Evolutionary conservation across 2,113 vertebrate genomes (phyloP).

Genomic region (Heterochromis multidens): DNA sequence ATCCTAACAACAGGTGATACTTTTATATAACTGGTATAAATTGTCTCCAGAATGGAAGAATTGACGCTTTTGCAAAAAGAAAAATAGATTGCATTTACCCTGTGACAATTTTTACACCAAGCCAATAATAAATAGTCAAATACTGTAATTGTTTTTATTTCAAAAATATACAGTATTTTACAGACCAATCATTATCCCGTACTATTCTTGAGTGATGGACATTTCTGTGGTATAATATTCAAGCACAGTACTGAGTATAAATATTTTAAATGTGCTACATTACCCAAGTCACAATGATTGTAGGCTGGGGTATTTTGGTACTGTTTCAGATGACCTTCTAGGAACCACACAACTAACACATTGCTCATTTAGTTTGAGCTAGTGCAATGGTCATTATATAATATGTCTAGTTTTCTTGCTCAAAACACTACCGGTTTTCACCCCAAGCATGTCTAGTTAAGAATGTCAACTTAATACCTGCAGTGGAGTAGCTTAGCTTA

Average conservation of each 20-base stretch:
- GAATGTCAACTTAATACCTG: conserved; percentile 35
- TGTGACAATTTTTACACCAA: too few species aligned
- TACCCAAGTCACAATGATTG: neutral
- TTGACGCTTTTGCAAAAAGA: too few species aligned
- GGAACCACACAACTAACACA: neutral
- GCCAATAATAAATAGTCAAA: too few species aligned
- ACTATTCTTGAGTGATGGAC: too few species aligned
- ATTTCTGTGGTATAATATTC: neutral
- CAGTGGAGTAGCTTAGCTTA: conserved; percentile 17
- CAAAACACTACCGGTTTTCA: neutral
- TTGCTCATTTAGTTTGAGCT: neutral
- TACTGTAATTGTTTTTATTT: too few species aligned
- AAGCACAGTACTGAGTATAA: neutral
- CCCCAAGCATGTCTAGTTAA: neutral
- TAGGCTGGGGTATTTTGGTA: neutral
- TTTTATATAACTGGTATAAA: neutral
- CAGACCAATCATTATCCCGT: neutral
- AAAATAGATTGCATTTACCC: too few species aligned
- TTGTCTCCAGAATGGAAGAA: too few species aligned
- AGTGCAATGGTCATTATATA: neutral
- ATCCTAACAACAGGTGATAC: neutral
- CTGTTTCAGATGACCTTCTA: neutral
- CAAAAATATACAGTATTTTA: neutral
- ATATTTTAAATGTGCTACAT: neutral
- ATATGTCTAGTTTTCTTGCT: neutral